These are phyloP conservation scores for Acanthosepion pharaonis DNA, from an alignment of 2,888 invertebrate species.

Conservation along the genomic window DNA sequence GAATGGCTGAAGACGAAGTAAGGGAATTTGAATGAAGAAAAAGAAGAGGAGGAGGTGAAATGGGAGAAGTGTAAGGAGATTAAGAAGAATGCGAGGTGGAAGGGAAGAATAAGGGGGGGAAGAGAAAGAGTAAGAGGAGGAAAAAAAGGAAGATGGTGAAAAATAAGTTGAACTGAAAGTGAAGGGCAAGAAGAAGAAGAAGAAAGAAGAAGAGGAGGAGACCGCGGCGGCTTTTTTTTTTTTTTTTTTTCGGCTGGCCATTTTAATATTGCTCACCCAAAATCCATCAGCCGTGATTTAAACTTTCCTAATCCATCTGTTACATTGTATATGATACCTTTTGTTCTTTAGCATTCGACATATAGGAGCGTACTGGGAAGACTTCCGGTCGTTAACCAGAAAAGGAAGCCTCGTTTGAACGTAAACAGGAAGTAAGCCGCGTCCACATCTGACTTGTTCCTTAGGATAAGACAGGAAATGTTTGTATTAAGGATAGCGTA, in stretches of 20 bases:
- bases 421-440: not conserved
- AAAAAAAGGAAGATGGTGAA: too few relatives aligned
- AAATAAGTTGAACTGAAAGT: too few relatives aligned
- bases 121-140: too few relatives aligned
- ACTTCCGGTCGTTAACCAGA: constrained; percentile 4
- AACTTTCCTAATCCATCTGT: not conserved
- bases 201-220: too few relatives aligned
- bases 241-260: not conserved
- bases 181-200: too few relatives aligned
- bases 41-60: too few relatives aligned
- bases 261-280: not conserved
- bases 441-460: not conserved
- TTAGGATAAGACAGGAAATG: not conserved
- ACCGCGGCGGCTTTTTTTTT: too few relatives aligned
- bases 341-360: not conserved
- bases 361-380: not conserved
- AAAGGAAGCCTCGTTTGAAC: not conserved
- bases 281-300: not conserved
- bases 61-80: too few relatives aligned
- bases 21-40: too few relatives aligned
- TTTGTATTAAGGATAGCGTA: not conserved
- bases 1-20: too few relatives aligned
- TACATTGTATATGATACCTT: not conserved
- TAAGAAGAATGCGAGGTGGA: too few relatives aligned
- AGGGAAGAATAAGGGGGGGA: too few relatives aligned